Percentiles rank a stretch among this genome's conserved stretches.
Conservation (phyloP, 2,113 vertebrate genomes). For the Stegastes partitus region DNA sequence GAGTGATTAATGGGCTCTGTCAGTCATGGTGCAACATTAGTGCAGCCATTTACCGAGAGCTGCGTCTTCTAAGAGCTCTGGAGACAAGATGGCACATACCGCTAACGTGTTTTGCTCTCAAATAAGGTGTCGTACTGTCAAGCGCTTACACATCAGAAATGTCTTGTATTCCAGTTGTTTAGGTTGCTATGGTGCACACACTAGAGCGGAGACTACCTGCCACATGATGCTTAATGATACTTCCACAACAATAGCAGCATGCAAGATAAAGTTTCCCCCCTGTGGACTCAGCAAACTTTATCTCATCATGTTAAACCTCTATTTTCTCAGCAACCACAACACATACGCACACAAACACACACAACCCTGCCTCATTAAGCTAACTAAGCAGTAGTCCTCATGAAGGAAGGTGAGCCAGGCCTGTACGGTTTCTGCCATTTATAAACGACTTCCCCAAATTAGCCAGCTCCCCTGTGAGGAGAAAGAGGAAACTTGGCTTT, state of each 20-base stretch:
- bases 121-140: constrained; percentile 18
- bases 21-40: constrained; percentile 74
- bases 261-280: constrained; percentile 34
- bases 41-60: constrained; percentile 63
- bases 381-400: constrained; percentile 49
- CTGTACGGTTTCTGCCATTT: constrained; percentile 52
- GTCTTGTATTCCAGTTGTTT: constrained; percentile 4
- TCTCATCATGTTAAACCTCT: constrained; percentile 43
- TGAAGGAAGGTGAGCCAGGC: constrained; percentile 45
- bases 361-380: constrained; percentile 55
- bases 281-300: constrained; percentile 29
- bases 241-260: constrained; percentile 24
- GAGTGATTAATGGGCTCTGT: constrained; percentile 78
- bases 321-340: constrained; percentile 16
- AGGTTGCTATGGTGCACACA: rapidly evolving
- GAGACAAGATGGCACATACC: constrained; percentile 42
- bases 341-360: constrained; percentile 22
- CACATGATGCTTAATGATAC: constrained; percentile 9
- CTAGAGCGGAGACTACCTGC: background rate
- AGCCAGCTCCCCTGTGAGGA: constrained; percentile 51
- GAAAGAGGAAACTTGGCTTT: constrained; percentile 20
- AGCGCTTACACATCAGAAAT: constrained; percentile 6
- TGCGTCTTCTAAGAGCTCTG: constrained; percentile 45
- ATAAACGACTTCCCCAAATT: constrained; percentile 63
- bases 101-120: constrained; percentile 31